Conservation (phyloP, 2,888 invertebrate species). For the Apotomis turbidana region DNA sequence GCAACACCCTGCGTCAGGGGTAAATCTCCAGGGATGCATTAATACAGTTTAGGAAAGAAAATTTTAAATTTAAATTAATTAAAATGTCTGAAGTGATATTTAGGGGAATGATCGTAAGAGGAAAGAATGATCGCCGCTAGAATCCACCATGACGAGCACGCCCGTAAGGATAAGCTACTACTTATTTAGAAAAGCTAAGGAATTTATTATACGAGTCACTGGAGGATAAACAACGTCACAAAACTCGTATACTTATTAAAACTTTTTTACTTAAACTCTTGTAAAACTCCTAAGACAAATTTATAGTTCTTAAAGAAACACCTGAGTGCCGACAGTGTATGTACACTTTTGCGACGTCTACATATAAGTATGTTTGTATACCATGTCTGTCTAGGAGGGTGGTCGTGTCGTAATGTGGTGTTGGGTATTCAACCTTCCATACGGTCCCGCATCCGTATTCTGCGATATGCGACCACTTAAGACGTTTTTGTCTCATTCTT, state of each 20-base stretch:
- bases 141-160: background rate
- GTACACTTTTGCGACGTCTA: background rate
- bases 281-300: conserved; percentile 1
- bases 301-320: conserved; percentile 24
- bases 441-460: conserved; percentile 31
- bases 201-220: conserved; percentile 15
- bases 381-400: conserved; percentile 33
- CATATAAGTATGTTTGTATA: conserved; percentile 6
- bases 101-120: background rate
- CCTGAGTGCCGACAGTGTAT: conserved; percentile 18
- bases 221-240: conserved; percentile 10
- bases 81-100: background rate
- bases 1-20: background rate
- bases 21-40: background rate
- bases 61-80: too few species aligned
- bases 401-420: conserved; percentile 32
- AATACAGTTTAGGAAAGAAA: background rate
- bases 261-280: conserved; percentile 25
- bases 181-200: conserved; percentile 14
- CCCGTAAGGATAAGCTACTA: conserved; percentile 18
- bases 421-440: conserved; percentile 29
- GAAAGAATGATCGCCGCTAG: conserved; percentile 3
- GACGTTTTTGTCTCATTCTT: conserved; percentile 5
- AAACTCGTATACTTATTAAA: background rate
- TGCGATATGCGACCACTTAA: conserved; percentile 3